phyloP scores from a whole-genome alignment of 2,113 vertebrate species.

The Macheiramphus alcinus region DNA sequence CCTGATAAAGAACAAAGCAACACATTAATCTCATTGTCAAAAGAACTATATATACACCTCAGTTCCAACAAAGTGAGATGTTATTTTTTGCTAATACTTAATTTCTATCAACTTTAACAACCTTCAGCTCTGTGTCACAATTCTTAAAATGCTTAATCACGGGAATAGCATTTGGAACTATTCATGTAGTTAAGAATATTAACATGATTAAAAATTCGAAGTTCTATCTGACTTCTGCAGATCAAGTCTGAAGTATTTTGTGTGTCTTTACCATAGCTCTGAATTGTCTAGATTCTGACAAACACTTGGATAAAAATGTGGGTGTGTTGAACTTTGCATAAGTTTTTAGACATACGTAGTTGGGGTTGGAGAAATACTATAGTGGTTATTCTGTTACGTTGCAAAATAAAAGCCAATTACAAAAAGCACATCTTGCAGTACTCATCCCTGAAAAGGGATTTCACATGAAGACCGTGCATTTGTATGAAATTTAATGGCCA shows the following conservation, averaged over 20 bases:
- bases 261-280: background rate
- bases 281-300: background rate
- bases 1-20: conserved; percentile 1
- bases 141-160: background rate
- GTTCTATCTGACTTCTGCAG: background rate
- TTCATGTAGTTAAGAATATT: background rate
- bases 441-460: conserved; percentile 9
- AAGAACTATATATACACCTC: background rate
- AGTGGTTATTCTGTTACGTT: background rate
- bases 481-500: conserved; percentile 38
- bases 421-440: background rate
- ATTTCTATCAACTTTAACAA: background rate
- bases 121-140: background rate
- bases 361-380: background rate
- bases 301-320: background rate
- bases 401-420: background rate
- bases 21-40: background rate
- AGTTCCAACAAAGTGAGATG: background rate
- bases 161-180: background rate
- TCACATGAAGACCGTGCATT: conserved; percentile 7
- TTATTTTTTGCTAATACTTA: background rate
- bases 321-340: background rate
- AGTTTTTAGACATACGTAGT: background rate
- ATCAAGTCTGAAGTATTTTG: background rate
- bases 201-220: background rate